A percentile compares a stretch with the other conserved stretches of the same genome.
These are phyloP conservation scores for Microtus oregoni DNA, from an alignment of 2,113 vertebrate species.

Conservation along the genomic window DNA sequence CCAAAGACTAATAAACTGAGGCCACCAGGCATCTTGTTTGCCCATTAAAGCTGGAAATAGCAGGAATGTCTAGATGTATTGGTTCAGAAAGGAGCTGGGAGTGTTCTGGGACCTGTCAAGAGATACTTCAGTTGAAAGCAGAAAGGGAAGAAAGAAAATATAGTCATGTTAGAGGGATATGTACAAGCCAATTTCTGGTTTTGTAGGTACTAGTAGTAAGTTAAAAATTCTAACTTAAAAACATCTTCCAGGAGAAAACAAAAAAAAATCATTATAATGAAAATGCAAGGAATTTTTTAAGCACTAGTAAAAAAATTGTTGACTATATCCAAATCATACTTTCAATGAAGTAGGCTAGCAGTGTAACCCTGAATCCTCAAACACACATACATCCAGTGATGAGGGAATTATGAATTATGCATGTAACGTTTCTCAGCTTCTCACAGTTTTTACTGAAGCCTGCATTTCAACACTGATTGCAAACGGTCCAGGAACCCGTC, in stretches of 20 bases:
- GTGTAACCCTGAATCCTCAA: conserved; percentile 65
- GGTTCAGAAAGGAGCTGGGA: background rate
- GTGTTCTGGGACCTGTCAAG: background rate
- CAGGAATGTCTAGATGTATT: background rate
- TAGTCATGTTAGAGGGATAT: background rate
- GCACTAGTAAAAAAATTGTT: conserved; percentile 43
- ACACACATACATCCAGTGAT: conserved; percentile 58
- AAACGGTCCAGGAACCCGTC: conserved; percentile 77
- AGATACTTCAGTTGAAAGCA: background rate
- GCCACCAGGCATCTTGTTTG: background rate
- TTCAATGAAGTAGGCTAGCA: conserved; percentile 54
- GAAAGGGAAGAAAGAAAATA: background rate
- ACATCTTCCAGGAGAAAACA: background rate
- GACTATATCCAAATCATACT: conserved; percentile 36
- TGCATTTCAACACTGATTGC: conserved; percentile 82
- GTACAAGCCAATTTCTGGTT: background rate
- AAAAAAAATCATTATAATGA: background rate
- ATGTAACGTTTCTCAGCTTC: conserved; percentile 82
- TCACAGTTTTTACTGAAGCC: conserved; percentile 81
- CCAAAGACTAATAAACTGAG: background rate
- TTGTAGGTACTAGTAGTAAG: background rate
- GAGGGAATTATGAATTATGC: conserved; percentile 79
- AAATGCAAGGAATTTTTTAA: background rate
- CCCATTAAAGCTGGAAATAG: background rate
- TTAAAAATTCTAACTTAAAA: background rate